These are phyloP conservation scores for Galemys pyrenaicus DNA, from an alignment of 2,113 vertebrate species.

Conservation along the genomic window DNA sequence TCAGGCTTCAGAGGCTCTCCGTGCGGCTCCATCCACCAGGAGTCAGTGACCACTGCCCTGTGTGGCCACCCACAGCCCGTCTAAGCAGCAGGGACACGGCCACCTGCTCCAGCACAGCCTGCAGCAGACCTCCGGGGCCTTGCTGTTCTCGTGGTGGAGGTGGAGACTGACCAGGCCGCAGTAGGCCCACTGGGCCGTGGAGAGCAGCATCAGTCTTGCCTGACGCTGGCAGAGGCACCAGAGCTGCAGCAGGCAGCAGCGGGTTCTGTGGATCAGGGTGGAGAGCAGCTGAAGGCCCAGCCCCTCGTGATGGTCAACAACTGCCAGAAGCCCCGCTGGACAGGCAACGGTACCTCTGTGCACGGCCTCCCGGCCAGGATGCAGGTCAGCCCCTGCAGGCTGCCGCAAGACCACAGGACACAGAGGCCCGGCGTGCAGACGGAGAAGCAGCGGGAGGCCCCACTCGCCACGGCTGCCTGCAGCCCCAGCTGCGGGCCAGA, in stretches of 20 bases:
- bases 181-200: not conserved
- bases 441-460: not conserved
- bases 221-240: not conserved
- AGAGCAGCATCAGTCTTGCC: not conserved
- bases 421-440: not conserved
- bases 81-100: conserved; percentile 1
- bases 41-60: not conserved
- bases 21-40: not conserved
- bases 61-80: not conserved
- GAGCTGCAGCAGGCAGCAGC: not conserved
- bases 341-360: not conserved
- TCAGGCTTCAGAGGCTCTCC: not conserved
- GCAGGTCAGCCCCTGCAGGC: not conserved
- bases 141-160: not conserved
- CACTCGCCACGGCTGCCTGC: no score
- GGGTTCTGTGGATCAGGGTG: not conserved
- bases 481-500: not conserved
- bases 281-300: not conserved
- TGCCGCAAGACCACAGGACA: not conserved
- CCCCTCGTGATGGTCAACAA: not conserved
- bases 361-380: conserved; percentile 14
- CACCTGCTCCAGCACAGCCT: not conserved
- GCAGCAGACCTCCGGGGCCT: not conserved
- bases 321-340: not conserved
- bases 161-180: not conserved